Evolutionary conservation across 2,888 invertebrate species (phyloP), one percentile per base, ranked within the genome.

Genomic region (Notodonta dromedarius): DNA sequence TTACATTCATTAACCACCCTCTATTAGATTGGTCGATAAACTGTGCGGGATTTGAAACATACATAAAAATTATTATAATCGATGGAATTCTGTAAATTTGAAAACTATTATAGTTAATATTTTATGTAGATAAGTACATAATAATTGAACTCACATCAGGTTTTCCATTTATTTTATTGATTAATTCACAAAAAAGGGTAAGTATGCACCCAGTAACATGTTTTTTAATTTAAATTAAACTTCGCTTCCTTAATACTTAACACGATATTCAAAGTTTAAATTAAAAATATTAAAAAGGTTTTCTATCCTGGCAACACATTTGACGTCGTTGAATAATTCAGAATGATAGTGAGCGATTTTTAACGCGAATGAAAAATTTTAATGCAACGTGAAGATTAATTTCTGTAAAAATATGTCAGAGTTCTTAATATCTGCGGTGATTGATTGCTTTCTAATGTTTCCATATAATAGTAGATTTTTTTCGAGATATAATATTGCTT

Each of bases 311-410:
- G 80, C 73, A 77, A 70, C 77, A 73, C 67, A 68, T 56, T 58
- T 55, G 53, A 51, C 44, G 67, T 60, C 67, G 63, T 63, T 82
- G 82, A 81, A 82, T 82, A 67, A 82, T 82, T 78, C 83, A 81
- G 62, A 67, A 66, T 58, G 66, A 77, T 78, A 78, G 75, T 73
- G 66, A 48, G 63, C 67, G 65, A 70, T 73, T 77, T 75, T 74
- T 62, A 63, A 71, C 54, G 60, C 46, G 57, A 67, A 74, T 66
- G 63, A 71, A 76, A 72, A 74, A 67, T 74, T 70, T 56, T 62
- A 67, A 70, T 66, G 62, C 57, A 54, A n/a, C 55, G 56, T 66
- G 60, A 62, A 66, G 64, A 63, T 66, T 57, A 59, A 62, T 65
- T 63, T 63, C 5, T 0, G 5, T 54, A 39, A 54, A 48, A 53